phyloP scores from a whole-genome alignment of 2,113 vertebrate species.

The Halichoerus grypus region DNA sequence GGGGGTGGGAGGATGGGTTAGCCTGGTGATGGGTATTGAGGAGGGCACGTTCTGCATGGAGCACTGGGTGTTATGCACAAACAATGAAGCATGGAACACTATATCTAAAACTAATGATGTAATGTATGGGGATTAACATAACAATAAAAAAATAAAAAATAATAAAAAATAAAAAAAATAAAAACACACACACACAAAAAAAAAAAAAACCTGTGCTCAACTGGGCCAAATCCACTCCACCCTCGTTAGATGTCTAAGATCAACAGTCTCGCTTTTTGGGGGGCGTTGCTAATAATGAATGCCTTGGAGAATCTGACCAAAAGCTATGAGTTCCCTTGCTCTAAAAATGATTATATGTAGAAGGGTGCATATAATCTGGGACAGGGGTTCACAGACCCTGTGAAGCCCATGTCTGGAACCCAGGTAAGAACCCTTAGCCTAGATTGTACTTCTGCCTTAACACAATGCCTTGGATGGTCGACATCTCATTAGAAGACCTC shows the following conservation, averaged over 20 bases:
- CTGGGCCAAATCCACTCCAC: neutral
- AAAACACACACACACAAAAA: too few species aligned
- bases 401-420: neutral
- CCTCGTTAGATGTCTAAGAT: neutral
- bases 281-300: neutral
- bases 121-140: too few species aligned
- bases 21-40: too few species aligned
- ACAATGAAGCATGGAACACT: too few species aligned
- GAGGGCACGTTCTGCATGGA: too few species aligned
- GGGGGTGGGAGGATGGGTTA: too few species aligned
- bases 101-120: too few species aligned
- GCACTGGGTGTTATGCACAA: too few species aligned
- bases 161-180: too few species aligned
- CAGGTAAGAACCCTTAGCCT: neutral
- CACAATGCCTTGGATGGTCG: too few species aligned
- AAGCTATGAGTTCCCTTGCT: neutral
- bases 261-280: neutral
- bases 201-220: neutral
- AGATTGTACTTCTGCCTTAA: neutral
- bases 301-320: neutral
- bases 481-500: neutral
- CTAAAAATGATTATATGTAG: neutral
- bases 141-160: too few species aligned
- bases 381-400: fast-evolving
- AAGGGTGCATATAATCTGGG: neutral